These are phyloP conservation scores for Octonoba sinensis DNA, from an alignment of 2,888 invertebrate species.

Conservation along the genomic window DNA sequence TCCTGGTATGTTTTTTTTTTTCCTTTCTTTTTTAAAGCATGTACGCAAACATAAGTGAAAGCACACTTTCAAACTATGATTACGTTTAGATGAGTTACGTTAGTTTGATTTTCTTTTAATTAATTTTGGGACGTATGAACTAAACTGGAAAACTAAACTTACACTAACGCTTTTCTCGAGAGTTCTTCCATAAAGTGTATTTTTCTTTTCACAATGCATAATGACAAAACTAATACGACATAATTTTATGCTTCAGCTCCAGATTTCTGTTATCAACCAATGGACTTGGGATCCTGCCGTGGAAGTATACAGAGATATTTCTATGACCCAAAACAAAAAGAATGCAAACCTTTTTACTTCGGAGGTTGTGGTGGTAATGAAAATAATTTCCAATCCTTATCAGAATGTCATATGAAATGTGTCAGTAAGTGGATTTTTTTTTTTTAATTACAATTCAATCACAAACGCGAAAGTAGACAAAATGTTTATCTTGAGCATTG, in stretches of 20 bases:
- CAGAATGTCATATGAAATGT: conserved; percentile 71
- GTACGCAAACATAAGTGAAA: too few relatives aligned
- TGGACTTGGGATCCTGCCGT: conserved; percentile 67
- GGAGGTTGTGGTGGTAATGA: conserved; percentile 90
- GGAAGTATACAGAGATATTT: conserved; percentile 66
- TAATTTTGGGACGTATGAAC: too few relatives aligned
- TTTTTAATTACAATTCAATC: neutral
- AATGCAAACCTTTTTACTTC: conserved; percentile 82
- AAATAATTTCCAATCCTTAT: conserved; percentile 85
- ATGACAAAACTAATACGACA: too few relatives aligned
- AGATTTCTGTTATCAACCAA: conserved; percentile 67
- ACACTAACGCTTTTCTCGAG: too few relatives aligned
- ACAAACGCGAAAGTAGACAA: neutral
- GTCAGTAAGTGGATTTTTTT: conserved; percentile 21
- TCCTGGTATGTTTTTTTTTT: conserved; percentile 21
- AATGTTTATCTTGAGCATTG: too few relatives aligned
- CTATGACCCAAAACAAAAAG: conserved; percentile 66
- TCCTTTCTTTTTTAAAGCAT: too few relatives aligned
- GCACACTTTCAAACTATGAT: too few relatives aligned
- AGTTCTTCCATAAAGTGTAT: too few relatives aligned
- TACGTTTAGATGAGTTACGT: too few relatives aligned
- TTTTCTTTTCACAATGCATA: too few relatives aligned
- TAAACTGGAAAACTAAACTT: too few relatives aligned
- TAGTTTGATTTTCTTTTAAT: too few relatives aligned
- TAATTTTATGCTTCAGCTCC: conserved; percentile 15